A percentile compares a stretch with the other conserved stretches of the same genome.
Evolutionary conservation across 2,888 invertebrate genomes (phyloP).

Genomic region (Achlya flavicornis): DNA sequence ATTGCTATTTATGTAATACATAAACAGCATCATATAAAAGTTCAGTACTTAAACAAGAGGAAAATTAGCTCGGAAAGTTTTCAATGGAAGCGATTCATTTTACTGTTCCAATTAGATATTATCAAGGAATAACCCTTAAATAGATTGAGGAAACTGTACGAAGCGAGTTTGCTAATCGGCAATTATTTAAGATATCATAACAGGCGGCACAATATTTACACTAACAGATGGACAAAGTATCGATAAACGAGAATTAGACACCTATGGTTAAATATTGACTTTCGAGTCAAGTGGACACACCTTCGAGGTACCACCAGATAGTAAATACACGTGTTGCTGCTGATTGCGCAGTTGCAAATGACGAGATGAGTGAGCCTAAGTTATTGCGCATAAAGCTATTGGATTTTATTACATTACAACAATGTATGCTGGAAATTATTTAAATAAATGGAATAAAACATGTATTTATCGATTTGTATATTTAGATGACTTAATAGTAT

Average conservation of each 20-base stretch:
- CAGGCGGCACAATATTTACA: not conserved
- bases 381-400: not conserved
- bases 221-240: not conserved
- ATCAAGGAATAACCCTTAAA: not conserved
- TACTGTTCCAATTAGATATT: not conserved
- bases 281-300: not conserved
- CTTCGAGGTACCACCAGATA: not conserved
- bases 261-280: slow-evolving; percentile 3
- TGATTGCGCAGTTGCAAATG: not conserved
- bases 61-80: not conserved
- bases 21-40: not conserved
- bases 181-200: slow-evolving; percentile 1
- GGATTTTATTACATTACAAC: not conserved
- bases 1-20: no score
- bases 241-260: not conserved
- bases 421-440: not conserved
- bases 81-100: not conserved
- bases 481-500: not conserved
- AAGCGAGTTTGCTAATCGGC: not conserved
- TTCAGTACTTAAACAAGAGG: not conserved
- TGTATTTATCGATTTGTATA: not conserved
- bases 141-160: not conserved
- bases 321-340: not conserved
- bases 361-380: not conserved
- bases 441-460: not conserved